Conservation (phyloP, 1,140 invertebrate species). For the Phocides pigmalion region DNA sequence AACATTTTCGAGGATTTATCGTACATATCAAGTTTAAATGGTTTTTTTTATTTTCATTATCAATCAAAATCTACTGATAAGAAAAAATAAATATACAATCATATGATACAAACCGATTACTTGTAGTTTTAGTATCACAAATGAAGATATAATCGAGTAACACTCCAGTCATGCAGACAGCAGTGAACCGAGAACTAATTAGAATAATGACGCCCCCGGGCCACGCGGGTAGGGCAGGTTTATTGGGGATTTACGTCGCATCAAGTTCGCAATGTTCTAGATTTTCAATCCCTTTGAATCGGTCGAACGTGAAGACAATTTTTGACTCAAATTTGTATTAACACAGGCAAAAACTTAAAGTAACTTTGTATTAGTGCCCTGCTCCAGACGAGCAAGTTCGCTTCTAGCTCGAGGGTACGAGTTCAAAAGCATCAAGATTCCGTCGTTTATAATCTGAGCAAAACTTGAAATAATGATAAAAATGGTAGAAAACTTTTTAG, state of each 20-base stretch:
- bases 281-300: neutral
- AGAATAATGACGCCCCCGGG: conserved; percentile 10
- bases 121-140: neutral
- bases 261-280: conserved; percentile 8
- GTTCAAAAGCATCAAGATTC: neutral
- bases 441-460: conserved; percentile 16
- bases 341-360: neutral
- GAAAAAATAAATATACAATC: too few relatives aligned
- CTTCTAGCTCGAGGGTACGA: neutral
- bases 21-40: too few relatives aligned
- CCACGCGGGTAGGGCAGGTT: neutral
- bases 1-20: too few relatives aligned
- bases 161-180: neutral
- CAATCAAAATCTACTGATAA: too few relatives aligned
- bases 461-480: conserved; percentile 26
- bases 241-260: neutral
- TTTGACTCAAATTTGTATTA: neutral
- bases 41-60: too few relatives aligned
- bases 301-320: neutral
- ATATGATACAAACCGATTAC: too few relatives aligned
- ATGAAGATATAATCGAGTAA: neutral
- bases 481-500: conserved; percentile 25
- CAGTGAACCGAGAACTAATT: neutral
- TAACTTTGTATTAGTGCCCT: neutral
- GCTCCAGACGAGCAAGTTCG: neutral